Percentiles rank a stretch among this genome's conserved stretches.
phyloP scores from a whole-genome alignment of 2,113 vertebrate genomes.

The Herpailurus yagouaroundi region DNA sequence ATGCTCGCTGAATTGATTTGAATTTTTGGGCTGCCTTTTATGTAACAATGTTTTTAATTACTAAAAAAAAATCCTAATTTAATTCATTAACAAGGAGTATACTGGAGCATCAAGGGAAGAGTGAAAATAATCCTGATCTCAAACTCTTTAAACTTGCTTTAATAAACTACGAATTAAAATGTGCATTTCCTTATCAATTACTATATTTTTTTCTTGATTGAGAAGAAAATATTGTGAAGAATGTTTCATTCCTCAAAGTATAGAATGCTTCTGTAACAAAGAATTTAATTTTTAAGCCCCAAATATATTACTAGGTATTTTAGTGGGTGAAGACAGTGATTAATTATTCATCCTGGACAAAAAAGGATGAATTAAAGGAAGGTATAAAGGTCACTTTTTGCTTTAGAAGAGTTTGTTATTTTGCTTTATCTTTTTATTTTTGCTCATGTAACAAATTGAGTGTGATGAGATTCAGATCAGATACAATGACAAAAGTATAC shows the following conservation, averaged over 20 bases:
- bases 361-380: slow-evolving; percentile 1
- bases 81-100: not conserved
- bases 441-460: not conserved
- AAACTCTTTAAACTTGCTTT: not conserved
- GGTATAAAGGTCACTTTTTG: not conserved
- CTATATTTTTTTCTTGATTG: not conserved
- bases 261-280: not conserved
- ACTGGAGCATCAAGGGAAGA: not conserved
- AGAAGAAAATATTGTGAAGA: not conserved
- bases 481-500: not conserved
- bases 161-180: not conserved
- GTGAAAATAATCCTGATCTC: not conserved
- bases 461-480: not conserved
- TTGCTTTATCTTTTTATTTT: not conserved
- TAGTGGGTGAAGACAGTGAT: not conserved
- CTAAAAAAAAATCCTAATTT: not conserved
- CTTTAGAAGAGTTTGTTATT: not conserved
- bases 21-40: not conserved
- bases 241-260: not conserved
- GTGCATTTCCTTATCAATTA: not conserved
- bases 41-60: not conserved
- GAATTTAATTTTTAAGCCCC: not conserved
- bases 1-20: not conserved
- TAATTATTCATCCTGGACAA: not conserved
- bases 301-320: not conserved